phyloP scores from a whole-genome alignment of 2,888 invertebrate species.

The Euplagia quadripunctaria region DNA sequence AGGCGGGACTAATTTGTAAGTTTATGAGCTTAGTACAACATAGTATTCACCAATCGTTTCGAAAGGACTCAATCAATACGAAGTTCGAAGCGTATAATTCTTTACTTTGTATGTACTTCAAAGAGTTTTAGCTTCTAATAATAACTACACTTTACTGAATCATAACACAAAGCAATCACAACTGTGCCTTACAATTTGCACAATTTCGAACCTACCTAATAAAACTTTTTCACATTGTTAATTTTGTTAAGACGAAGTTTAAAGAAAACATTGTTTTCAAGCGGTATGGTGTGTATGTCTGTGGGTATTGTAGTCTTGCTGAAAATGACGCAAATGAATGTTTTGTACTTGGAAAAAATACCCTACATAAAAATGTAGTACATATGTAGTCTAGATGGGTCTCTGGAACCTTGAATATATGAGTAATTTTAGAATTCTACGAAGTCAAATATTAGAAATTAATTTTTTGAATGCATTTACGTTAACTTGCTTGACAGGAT shows the following conservation, averaged over 20 bases:
- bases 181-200: constrained; percentile 29
- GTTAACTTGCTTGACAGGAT: too few species aligned
- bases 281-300: background rate
- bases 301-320: background rate
- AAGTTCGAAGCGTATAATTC: constrained; percentile 29
- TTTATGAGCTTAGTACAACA: background rate
- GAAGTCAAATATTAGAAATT: too few species aligned
- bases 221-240: background rate
- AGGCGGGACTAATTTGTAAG: background rate
- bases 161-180: background rate
- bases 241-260: background rate
- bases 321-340: too few species aligned
- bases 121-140: constrained; percentile 35
- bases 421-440: too few species aligned
- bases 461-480: too few species aligned
- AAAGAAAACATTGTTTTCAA: background rate
- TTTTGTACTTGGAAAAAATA: too few species aligned
- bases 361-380: too few species aligned
- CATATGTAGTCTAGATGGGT: too few species aligned
- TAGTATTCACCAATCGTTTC: constrained; percentile 13
- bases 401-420: too few species aligned
- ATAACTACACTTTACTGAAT: constrained; percentile 16
- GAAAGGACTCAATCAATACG: constrained; percentile 24
- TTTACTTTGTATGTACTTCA: constrained; percentile 15
- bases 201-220: constrained; percentile 48